Base-by-base conservation (phyloP, 2,888 invertebrate species). In the Sarcophaga subvicina region DNA sequence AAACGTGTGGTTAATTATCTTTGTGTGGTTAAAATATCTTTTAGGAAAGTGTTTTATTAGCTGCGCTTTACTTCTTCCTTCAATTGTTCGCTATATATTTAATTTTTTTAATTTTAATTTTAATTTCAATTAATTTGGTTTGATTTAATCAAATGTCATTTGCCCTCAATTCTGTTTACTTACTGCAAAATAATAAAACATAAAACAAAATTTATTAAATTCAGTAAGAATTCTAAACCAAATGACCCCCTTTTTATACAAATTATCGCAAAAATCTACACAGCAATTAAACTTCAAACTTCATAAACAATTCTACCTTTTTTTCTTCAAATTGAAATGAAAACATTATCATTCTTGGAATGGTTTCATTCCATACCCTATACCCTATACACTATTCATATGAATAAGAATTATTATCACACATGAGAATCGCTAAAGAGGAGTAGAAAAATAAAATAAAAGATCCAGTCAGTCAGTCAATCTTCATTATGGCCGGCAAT, bases 271-370 rank as follows among this genome's bases (percentile, higher is more conserved):
- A 59, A 54, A 69, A 75, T 80, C 64, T 12, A 11, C 47, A 63
- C 6, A 37, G 3, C 45, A 76, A 63, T 54, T 45, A 22, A 81
- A 73, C 60, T 4, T 14, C 37, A 81, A 67, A 62, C 69, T 37
- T 37, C 59, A 47, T 60, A 10, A 22, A 73, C 45, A 45, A 37
- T 37, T 37, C 6, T 37, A 6, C 6, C 37, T 37, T 37, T 6
- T 37, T 37, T 4, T 12, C 22, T 59, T 54, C 27, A 54, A 83
- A 80, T 66, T 77, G 80, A 83, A 80, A 86, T 86, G 69, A 78
- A 80, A 83, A 83, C 80, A 86, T 86, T 86, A 86, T 86, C 86
- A 86, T 86, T 83, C 86, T 60, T 37, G 63, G 86, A 86, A 86
- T 83, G 75, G 64, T 86, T 86, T 63, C 20, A n/a, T 47, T 47